These are phyloP conservation scores for Macroteleia sp. DNA, from an alignment of 2,888 invertebrate genomes.

Conservation along the genomic window DNA sequence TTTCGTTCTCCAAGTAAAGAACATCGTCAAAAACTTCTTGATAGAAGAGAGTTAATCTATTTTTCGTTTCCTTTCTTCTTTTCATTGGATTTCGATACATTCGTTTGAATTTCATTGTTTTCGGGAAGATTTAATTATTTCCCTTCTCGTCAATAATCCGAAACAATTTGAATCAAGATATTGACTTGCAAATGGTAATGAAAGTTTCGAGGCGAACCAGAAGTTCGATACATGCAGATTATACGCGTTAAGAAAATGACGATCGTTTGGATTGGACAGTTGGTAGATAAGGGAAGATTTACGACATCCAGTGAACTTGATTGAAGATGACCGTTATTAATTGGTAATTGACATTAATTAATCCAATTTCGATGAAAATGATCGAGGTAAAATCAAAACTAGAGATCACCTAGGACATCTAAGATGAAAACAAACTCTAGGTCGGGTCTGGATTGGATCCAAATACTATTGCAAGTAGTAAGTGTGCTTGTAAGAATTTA, in stretches of 20 bases:
- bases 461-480: conserved; percentile 4
- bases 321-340: background rate
- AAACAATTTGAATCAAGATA: conserved; percentile 11
- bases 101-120: no score
- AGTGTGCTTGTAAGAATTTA: conserved; percentile 14
- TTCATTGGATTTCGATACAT: no score
- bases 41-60: no score
- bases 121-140: no score
- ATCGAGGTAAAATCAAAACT: background rate
- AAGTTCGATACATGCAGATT: background rate
- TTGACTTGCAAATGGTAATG: conserved; percentile 21
- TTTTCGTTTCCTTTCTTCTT: no score
- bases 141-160: no score
- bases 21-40: no score
- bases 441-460: conserved; percentile 19
- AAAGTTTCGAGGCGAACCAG: conserved; percentile 16
- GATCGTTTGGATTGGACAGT: background rate
- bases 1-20: no score
- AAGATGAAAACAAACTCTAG: conserved; percentile 26
- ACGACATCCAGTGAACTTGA: background rate
- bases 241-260: background rate
- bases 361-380: background rate
- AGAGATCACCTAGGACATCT: conserved; percentile 30
- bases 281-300: background rate
- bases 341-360: no score